Conservation (phyloP, 2,113 vertebrate genomes). For the Euleptes europaea region DNA sequence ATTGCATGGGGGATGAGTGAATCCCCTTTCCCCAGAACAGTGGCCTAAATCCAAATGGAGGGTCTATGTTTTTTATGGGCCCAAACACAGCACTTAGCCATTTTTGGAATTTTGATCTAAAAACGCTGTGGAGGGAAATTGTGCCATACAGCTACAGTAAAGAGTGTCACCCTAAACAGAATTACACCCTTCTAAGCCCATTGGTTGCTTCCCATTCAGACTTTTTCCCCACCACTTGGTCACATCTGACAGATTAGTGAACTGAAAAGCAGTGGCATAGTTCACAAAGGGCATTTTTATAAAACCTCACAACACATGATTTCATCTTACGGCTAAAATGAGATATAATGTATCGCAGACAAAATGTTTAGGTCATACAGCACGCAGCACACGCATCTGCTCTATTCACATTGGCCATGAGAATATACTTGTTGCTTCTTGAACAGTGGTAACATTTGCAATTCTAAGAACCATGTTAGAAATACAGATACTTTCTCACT, state of each 20-base stretch:
- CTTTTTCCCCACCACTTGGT: too few relatives aligned
- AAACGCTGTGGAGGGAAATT: neutral
- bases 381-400: neutral
- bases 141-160: neutral
- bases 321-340: neutral
- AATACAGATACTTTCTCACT: neutral
- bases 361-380: neutral
- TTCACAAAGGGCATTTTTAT: neutral
- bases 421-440: neutral
- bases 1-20: too few relatives aligned
- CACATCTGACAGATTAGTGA: neutral
- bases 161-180: neutral
- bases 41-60: too few relatives aligned
- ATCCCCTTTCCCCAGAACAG: too few relatives aligned
- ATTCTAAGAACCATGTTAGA: neutral
- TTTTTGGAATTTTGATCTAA: neutral
- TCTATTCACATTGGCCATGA: neutral
- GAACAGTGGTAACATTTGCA: too few relatives aligned
- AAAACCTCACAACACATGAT: too few relatives aligned
- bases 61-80: too few relatives aligned
- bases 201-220: too few relatives aligned
- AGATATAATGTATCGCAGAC: slow-evolving; percentile 16
- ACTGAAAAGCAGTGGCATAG: neutral
- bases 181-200: neutral
- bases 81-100: too few relatives aligned